phyloP scores from a whole-genome alignment of 2,888 invertebrate genomes.

The Diarsia dahlii region DNA sequence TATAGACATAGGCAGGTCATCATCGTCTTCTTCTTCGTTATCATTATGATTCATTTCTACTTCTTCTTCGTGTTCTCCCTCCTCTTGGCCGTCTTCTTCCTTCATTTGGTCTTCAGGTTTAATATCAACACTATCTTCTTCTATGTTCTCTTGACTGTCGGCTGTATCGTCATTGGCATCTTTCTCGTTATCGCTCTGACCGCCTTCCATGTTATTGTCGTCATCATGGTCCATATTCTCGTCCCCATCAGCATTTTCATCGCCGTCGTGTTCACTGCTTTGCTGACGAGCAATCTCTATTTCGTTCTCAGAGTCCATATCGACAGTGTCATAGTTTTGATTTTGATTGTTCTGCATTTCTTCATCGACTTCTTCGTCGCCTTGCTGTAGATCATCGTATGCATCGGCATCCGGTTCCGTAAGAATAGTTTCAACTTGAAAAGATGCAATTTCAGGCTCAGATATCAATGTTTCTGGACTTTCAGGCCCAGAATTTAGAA shows the following conservation, averaged over 20 bases:
- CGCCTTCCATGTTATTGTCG: slow-evolving; percentile 72
- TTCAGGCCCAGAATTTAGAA: slow-evolving; percentile 87
- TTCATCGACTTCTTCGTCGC: slow-evolving; percentile 76
- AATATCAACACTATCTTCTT: slow-evolving; percentile 71
- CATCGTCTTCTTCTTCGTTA: slow-evolving; percentile 81
- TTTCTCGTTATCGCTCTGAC: slow-evolving; percentile 76
- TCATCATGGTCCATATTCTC: slow-evolving; percentile 67
- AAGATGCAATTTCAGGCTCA: slow-evolving; percentile 89
- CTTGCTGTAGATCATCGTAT: slow-evolving; percentile 78
- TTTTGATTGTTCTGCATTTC: slow-evolving; percentile 78
- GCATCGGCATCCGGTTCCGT: slow-evolving; percentile 87
- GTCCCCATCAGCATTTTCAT: slow-evolving; percentile 69
- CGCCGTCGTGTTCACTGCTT: slow-evolving; percentile 73
- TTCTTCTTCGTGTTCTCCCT: slow-evolving; percentile 74
- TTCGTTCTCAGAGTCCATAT: slow-evolving; percentile 89
- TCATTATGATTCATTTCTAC: slow-evolving; percentile 77
- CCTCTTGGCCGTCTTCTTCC: slow-evolving; percentile 68
- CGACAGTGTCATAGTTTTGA: slow-evolving; percentile 87
- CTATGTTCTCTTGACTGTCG: slow-evolving; percentile 73
- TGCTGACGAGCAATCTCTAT: slow-evolving; percentile 87
- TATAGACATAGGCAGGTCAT: slow-evolving; percentile 80
- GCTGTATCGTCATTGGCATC: slow-evolving; percentile 72
- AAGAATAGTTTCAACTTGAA: slow-evolving; percentile 88
- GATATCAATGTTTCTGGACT: slow-evolving; percentile 89
- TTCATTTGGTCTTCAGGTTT: slow-evolving; percentile 71